phyloP scores from a whole-genome alignment of 1,140 invertebrate species.

The Drosophila ohnishii region DNA sequence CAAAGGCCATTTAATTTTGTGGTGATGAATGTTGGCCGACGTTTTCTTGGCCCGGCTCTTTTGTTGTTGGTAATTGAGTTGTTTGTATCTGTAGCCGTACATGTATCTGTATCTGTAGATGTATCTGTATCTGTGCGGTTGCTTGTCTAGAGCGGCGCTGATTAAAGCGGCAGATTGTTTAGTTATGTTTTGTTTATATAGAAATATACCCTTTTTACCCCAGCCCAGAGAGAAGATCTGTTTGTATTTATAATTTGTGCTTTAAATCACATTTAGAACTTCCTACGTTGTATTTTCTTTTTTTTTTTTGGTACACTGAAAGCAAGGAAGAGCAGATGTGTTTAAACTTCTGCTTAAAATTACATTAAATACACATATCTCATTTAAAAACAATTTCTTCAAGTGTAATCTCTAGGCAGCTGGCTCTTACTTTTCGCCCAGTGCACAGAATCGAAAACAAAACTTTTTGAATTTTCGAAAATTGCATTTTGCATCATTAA shows the following conservation, averaged over 20 bases:
- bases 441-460: conserved; percentile 59
- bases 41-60: conserved; percentile 52
- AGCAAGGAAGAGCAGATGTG: no score
- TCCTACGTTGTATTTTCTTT: background rate
- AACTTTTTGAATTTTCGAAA: conserved; percentile 73
- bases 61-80: conserved; percentile 71
- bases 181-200: conserved; percentile 60
- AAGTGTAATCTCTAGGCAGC: no score
- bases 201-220: conserved; percentile 40
- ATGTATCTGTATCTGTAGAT: conserved; percentile 23
- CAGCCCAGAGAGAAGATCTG: background rate
- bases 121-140: conserved; percentile 29
- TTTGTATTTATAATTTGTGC: conserved; percentile 35
- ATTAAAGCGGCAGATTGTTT: conserved; percentile 77
- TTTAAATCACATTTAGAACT: conserved; percentile 34
- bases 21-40: conserved; percentile 75
- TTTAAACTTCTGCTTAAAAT: no score
- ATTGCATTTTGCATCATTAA: conserved; percentile 81
- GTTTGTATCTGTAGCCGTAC: conserved; percentile 57
- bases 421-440: conserved; percentile 7
- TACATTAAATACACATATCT: no score
- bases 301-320: background rate
- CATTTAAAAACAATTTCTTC: background rate
- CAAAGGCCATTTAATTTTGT: conserved; percentile 78
- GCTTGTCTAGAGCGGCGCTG: conserved; percentile 62